These are phyloP conservation scores for Drosophila burlai DNA, from an alignment of 1,140 invertebrate genomes.

Conservation along the genomic window DNA sequence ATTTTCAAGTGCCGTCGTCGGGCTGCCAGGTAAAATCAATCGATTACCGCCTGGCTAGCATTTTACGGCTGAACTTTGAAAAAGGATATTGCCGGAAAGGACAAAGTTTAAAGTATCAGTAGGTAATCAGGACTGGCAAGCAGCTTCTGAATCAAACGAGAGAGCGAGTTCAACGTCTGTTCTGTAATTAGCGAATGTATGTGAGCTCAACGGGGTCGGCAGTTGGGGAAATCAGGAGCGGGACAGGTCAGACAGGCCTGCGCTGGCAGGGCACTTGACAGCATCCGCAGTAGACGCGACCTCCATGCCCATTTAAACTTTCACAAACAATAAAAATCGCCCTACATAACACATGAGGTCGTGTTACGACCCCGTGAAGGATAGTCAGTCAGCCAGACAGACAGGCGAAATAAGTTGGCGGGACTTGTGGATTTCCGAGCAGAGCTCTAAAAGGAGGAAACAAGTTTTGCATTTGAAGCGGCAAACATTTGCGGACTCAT, in stretches of 20 bases:
- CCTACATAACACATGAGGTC: slow-evolving; percentile 67
- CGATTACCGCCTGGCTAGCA: slow-evolving; percentile 40
- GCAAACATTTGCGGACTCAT: slow-evolving; percentile 54
- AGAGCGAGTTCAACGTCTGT: slow-evolving; percentile 12
- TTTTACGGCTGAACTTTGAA: slow-evolving; percentile 36
- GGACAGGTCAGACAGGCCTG: slow-evolving; percentile 32
- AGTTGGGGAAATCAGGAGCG: not conserved
- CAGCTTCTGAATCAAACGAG: not conserved
- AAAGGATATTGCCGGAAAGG: slow-evolving; percentile 17
- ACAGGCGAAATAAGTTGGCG: slow-evolving; percentile 32
- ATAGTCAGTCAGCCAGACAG: slow-evolving; percentile 26
- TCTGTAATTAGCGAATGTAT: slow-evolving; percentile 48
- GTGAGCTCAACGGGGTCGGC: not conserved
- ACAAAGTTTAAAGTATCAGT: slow-evolving; percentile 28
- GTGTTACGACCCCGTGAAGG: slow-evolving; percentile 44
- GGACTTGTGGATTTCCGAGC: slow-evolving; percentile 22
- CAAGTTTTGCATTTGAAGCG: slow-evolving; percentile 43
- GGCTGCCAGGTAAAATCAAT: slow-evolving; percentile 41
- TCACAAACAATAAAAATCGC: slow-evolving; percentile 66
- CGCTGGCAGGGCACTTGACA: slow-evolving; percentile 45
- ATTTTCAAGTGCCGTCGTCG: slow-evolving; percentile 45
- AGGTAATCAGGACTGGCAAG: slow-evolving; percentile 5
- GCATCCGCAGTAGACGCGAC: slow-evolving; percentile 28
- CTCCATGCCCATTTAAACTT: slow-evolving; percentile 58
- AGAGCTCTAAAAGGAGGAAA: not conserved